Percentiles rank a stretch among this genome's conserved stretches.
These are phyloP conservation scores for Ailuropoda melanoleuca DNA, from an alignment of 2,113 vertebrate genomes.

Conservation along the genomic window DNA sequence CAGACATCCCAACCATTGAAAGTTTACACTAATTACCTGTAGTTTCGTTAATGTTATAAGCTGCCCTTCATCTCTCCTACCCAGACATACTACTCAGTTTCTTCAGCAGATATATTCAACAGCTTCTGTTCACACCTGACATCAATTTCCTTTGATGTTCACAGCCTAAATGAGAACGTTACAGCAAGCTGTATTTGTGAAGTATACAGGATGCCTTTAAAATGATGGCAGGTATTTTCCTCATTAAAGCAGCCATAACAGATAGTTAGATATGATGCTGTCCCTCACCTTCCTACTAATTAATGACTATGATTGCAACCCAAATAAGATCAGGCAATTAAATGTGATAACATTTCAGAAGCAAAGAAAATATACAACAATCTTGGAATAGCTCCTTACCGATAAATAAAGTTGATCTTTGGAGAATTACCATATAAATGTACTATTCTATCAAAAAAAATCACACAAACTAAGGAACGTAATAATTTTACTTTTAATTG, in stretches of 20 bases:
- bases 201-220: constrained; percentile 88
- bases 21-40: constrained; percentile 90
- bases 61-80: constrained; percentile 87
- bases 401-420: constrained; percentile 90
- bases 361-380: constrained; percentile 86
- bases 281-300: constrained; percentile 94
- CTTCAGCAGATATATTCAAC: constrained; percentile 88
- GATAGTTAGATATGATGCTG: constrained; percentile 93
- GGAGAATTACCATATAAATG: constrained; percentile 89
- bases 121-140: constrained; percentile 93
- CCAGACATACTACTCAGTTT: constrained; percentile 86
- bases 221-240: constrained; percentile 91
- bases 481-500: constrained; percentile 88
- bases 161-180: constrained; percentile 90
- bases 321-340: constrained; percentile 95
- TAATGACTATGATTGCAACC: constrained; percentile 93
- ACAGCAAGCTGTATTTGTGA: constrained; percentile 91
- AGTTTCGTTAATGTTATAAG: constrained; percentile 90
- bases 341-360: constrained; percentile 94
- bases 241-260: constrained; percentile 93
- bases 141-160: constrained; percentile 94
- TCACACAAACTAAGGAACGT: constrained; percentile 77
- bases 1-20: constrained; percentile 84
- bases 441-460: constrained; percentile 85
- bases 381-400: constrained; percentile 85